Conservation (phyloP, 2,113 vertebrate genomes). For the Cyanoramphus novaezelandiae region DNA sequence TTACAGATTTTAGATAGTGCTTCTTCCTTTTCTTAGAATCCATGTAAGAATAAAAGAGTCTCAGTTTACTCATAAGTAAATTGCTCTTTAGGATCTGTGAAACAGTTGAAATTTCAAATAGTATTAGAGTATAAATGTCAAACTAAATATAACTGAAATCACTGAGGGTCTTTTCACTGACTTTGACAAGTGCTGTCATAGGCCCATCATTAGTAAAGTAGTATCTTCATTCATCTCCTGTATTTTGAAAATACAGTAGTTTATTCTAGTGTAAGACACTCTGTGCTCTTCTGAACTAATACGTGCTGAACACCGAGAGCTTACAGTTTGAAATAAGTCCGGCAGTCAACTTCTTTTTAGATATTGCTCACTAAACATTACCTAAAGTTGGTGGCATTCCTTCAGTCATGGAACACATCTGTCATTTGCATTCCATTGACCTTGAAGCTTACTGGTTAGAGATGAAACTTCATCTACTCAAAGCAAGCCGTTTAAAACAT, state of each 20-base stretch:
- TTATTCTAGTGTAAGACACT: background rate
- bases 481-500: constrained; percentile 68
- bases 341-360: background rate
- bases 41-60: background rate
- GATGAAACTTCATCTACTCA: constrained; percentile 52
- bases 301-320: background rate
- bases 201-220: background rate
- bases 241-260: background rate
- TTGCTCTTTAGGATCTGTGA: background rate
- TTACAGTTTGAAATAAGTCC: background rate
- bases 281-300: background rate
- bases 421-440: constrained; percentile 66
- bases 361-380: background rate
- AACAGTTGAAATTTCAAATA: background rate
- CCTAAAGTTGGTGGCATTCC: background rate
- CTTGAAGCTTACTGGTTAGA: constrained; percentile 70
- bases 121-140: background rate
- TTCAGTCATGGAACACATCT: background rate
- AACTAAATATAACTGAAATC: background rate
- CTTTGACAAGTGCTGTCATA: background rate
- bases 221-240: background rate
- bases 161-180: background rate
- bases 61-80: background rate
- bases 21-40: background rate
- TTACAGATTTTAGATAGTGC: background rate